Base-by-base conservation (phyloP, 2,797 vertebrate species). In the Eulemur albifrons region DNA sequence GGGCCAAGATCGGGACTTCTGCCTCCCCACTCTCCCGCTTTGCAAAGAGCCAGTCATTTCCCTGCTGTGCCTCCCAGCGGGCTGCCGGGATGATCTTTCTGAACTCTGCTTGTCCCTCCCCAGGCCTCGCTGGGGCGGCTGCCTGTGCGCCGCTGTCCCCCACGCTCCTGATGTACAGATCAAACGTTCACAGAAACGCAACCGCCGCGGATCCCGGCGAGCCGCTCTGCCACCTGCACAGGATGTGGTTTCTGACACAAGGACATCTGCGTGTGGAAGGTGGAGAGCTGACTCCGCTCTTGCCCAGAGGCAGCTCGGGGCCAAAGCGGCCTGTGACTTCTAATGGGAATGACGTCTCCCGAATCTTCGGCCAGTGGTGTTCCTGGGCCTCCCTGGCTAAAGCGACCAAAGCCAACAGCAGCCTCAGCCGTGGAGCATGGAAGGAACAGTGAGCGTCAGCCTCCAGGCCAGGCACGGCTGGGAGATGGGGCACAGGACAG, bases 401-500 rank as follows among this genome's bases (percentile, higher is more conserved):
- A 77, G 27, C 1, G 13, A 17, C 52, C 52, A 77, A 70, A 75
- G 21, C 52, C 20, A 50, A 88, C 0, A 7, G 48, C 32, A 69
- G 72, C 72, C 35, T 54, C 20, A n/a, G 57, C 70, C 32, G 21
- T 30, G 25, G 57, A 77, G 27, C 35, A 11, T 0, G 0, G 15
- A 50, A 40, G 73, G 45, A 67, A 25, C 9, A 50, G 52, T 15
- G 0, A 5, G 57, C 1, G 4, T 45, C 0, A 1, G 67, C n/a
- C 61, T 72, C 52, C 21, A 4, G 21, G 63, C 13, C 20, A 27
- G 54, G 8, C 25, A 3, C 1, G 6, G 67, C 79, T 38, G 12
- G 23, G 11, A 27, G 50, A 57, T 13, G 1, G 11, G 17, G 87
- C 2, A 0, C 54, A 18, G 3, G 43, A 4, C 40, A 6, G 76